Conservation (phyloP, 2,113 vertebrate species). For the Panthera tigris region DNA sequence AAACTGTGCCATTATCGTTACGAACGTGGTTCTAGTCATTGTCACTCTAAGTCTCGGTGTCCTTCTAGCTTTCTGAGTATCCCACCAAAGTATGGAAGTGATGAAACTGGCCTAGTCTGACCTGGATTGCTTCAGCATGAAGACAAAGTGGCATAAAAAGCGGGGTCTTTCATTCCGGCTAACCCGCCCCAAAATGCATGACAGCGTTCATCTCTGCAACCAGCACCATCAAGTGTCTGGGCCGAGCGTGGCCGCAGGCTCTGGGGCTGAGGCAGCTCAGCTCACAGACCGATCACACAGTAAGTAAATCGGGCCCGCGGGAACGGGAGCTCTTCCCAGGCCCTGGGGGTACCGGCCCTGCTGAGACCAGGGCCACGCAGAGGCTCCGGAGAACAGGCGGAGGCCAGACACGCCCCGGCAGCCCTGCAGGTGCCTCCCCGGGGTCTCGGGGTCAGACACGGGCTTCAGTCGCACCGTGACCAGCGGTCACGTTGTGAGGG, state of each 20-base stretch:
- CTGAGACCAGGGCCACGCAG: too few species aligned
- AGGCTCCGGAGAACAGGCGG: background rate
- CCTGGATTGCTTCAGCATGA: background rate
- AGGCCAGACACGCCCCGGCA: fast-evolving
- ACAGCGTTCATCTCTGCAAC: too few species aligned
- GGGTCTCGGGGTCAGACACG: fast-evolving
- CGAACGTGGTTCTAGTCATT: background rate
- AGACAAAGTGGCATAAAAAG: background rate
- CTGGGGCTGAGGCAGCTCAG: background rate
- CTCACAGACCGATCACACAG: background rate
- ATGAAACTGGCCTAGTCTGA: background rate
- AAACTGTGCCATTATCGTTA: background rate
- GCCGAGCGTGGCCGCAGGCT: fast-evolving
- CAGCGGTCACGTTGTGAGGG: too few species aligned
- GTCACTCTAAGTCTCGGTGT: background rate
- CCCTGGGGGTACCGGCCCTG: too few species aligned
- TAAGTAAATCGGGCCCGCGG: background rate
- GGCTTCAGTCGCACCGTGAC: fast-evolving
- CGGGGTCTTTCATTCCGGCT: background rate
- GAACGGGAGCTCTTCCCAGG: too few species aligned
- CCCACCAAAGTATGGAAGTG: background rate
- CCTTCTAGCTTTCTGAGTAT: background rate
- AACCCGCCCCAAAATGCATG: fast-evolving
- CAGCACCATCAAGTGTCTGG: fast-evolving
- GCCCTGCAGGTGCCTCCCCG: background rate